A percentile compares a stretch with the other conserved stretches of the same genome.
Conservation (phyloP, 1,140 invertebrate species). For the Babylonia areolata region DNA sequence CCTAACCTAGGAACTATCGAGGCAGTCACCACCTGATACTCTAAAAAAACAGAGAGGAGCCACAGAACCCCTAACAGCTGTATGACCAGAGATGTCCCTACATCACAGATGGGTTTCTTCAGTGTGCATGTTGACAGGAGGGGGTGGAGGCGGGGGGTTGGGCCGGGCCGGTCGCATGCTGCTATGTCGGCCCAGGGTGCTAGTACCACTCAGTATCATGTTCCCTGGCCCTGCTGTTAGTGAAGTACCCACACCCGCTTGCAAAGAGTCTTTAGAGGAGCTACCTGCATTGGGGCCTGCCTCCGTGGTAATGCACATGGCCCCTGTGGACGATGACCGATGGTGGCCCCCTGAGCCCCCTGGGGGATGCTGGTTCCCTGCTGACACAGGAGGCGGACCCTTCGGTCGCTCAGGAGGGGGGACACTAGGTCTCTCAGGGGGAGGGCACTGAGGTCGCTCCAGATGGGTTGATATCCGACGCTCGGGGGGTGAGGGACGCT, state of each 20-base stretch:
- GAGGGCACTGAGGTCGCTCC: constrained; percentile 45
- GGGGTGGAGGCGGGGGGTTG: constrained; percentile 59
- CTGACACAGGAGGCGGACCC: constrained; percentile 46
- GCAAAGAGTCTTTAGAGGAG: constrained; percentile 42
- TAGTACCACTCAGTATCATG: constrained; percentile 16
- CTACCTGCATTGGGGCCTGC: constrained; percentile 45
- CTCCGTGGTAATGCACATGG: constrained; percentile 43
- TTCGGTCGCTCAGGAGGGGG: constrained; percentile 55
- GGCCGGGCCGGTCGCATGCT: constrained; percentile 50
- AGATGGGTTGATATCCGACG: constrained; percentile 7
- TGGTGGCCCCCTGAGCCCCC: constrained; percentile 51
- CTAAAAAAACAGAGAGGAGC: background rate
- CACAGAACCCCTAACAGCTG: background rate
- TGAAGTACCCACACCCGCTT: constrained; percentile 42
- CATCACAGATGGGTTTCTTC: constrained; percentile 60
- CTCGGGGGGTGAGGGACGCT: constrained; percentile 36
- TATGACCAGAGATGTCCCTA: background rate
- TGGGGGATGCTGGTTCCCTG: constrained; percentile 54
- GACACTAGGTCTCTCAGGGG: constrained; percentile 41
- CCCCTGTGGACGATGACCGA: constrained; percentile 66
- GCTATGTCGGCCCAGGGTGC: constrained; percentile 33
- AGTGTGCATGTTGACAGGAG: constrained; percentile 49
- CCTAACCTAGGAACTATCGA: background rate
- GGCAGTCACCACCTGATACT: background rate
- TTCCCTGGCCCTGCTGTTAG: constrained; percentile 41